Conservation (phyloP, 2,888 invertebrate genomes). For the Torymus texanus region DNA sequence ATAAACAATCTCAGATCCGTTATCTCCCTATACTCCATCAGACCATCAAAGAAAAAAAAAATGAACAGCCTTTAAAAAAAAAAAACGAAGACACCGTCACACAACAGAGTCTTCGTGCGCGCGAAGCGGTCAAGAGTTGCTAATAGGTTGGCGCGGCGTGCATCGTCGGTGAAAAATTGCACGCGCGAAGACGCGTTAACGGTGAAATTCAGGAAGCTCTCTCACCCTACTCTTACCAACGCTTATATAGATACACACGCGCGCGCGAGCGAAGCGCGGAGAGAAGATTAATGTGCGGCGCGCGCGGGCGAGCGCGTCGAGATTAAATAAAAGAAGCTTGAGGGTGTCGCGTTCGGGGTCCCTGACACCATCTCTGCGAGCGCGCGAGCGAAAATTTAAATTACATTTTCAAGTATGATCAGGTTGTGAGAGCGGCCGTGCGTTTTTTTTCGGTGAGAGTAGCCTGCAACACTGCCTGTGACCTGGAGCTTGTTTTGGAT, state of each 20-base stretch:
- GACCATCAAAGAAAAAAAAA: too few species aligned
- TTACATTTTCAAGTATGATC: slow-evolving; percentile 18
- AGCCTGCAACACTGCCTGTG: too few species aligned
- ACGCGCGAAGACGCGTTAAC: background rate
- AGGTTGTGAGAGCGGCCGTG: background rate
- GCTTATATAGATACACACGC: background rate
- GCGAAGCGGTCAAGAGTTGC: slow-evolving; percentile 32
- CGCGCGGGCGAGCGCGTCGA: slow-evolving; percentile 19
- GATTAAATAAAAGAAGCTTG: slow-evolving; percentile 38
- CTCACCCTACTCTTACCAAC: too few species aligned
- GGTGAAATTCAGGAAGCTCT: too few species aligned
- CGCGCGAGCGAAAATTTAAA: background rate
- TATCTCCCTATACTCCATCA: too few species aligned
- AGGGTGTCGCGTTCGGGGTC: too few species aligned
- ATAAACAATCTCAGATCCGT: too few species aligned
- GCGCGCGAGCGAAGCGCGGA: background rate
- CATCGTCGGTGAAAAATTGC: slow-evolving; percentile 38
- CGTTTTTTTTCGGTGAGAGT: background rate
- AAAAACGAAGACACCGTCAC: background rate
- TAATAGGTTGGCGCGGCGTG: slow-evolving; percentile 19
- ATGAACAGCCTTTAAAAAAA: background rate
- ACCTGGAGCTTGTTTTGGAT: too few species aligned
- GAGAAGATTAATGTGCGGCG: slow-evolving; percentile 37
- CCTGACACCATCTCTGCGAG: too few species aligned
- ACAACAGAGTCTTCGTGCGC: background rate